Evolutionary conservation across 1,140 invertebrate species (phyloP).

Genomic region (Eubasilissa regina): DNA sequence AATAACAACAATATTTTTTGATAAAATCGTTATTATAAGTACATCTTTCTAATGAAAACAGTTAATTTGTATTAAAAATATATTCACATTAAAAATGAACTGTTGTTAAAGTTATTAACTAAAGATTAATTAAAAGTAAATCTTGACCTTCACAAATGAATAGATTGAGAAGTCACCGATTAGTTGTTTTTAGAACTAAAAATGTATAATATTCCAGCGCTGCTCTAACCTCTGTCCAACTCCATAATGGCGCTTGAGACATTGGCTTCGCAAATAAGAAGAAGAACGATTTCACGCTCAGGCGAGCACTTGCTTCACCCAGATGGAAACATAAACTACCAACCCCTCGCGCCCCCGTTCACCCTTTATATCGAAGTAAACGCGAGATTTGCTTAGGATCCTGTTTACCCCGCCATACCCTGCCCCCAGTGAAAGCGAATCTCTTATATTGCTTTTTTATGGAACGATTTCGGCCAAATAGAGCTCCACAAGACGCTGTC

Average conservation of each 20-base stretch:
- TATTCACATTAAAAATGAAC: too few species aligned
- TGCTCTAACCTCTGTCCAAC: constrained; percentile 32
- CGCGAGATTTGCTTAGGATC: constrained; percentile 49
- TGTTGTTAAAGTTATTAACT: too few species aligned
- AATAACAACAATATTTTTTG: too few species aligned
- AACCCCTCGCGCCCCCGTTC: constrained; percentile 1
- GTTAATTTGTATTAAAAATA: too few species aligned
- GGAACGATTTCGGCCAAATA: constrained; percentile 37
- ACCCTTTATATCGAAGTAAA: constrained; percentile 22
- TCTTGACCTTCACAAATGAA: too few species aligned
- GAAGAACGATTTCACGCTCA: constrained; percentile 57
- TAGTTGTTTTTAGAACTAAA: neutral
- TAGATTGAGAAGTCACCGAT: neutral
- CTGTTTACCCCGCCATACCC: neutral
- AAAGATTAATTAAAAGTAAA: too few species aligned
- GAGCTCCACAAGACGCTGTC: constrained; percentile 31
- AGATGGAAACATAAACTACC: constrained; percentile 41
- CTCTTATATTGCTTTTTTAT: constrained; percentile 51
- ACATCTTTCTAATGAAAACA: too few species aligned
- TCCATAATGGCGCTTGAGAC: constrained; percentile 52
- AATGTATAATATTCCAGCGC: constrained; percentile 2
- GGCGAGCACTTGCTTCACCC: constrained; percentile 46
- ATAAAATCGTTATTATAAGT: too few species aligned
- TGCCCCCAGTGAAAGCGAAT: constrained; percentile 13
- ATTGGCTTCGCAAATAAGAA: constrained; percentile 58